Base-by-base conservation (phyloP, 2,113 vertebrate genomes). In the Perca schrenkii region DNA sequence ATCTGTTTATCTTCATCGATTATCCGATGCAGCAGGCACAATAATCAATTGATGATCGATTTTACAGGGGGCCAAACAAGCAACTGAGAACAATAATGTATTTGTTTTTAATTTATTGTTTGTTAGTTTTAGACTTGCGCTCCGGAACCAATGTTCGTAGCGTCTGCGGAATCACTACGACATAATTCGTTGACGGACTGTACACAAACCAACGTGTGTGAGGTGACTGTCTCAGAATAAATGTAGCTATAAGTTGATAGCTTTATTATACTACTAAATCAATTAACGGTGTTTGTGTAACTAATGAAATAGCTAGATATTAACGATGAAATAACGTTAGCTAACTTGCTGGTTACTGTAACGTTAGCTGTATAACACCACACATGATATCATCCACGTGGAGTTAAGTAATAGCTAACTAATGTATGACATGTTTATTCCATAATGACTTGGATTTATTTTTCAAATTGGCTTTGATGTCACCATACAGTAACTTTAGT, bases 101-200 rank as follows among this genome's bases (percentile, higher is more conserved):
- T 61, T 31, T 66, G 0, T 47, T 62, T 60, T 34, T 17, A 58
- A 14, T 25, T 0, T n/a, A 34, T 43, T 47, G 10, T 64, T 60
- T 31, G 5, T 46, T 56, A 15, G 11, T 46, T 22, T 34, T 3
- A 2, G 5, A 1, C 3, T 8, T 22, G 1, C 17, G 3, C n/a
- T 3, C 3, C 90, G 80, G 90, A 94, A 92, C 89, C 0, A n/a
- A 6, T 36, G 58, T 74, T 60, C 2, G 3, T 3, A 1, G 1
- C 4, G n/a, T 53, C 43, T 2, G 34, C 22, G 1, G 47, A 67
- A 7, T 6, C 16, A 16, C 53, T 71, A 88, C 69, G 84, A 78
- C 85, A 53, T 0, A 16, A 11, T 88, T 92, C 0, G 0, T 6
- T 2, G 85, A 84, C 70, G 93, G 89, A 93, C 91, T 84, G 63